Evolutionary conservation across 92 coral and sea anemone species (phyloP).

Genomic region (Palythoa grandiflora): DNA sequence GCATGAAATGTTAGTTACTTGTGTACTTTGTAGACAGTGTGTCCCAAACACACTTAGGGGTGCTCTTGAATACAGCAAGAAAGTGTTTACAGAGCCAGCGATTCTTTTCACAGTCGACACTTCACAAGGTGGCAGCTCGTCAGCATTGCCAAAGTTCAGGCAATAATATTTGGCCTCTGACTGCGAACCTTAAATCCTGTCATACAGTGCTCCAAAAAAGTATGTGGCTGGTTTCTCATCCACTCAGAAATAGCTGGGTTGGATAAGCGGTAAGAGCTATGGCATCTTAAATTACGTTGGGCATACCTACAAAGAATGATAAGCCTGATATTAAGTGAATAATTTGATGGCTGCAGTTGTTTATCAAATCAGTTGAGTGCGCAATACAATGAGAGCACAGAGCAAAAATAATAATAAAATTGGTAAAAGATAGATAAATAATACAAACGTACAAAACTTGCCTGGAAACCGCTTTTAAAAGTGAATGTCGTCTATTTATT

Average conservation of each 20-base stretch:
- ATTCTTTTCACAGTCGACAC: constrained; percentile 52
- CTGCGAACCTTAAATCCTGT: constrained; percentile 48
- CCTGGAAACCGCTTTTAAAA: too few relatives aligned
- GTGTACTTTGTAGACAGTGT: constrained; percentile 39
- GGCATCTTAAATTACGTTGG: constrained; percentile 42
- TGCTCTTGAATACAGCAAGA: constrained; percentile 45
- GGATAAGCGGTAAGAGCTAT: constrained; percentile 39
- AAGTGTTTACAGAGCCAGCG: constrained; percentile 61
- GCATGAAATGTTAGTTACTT: constrained; percentile 33
- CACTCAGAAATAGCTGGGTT: constrained; percentile 52
- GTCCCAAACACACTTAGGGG: constrained; percentile 55
- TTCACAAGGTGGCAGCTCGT: constrained; percentile 46
- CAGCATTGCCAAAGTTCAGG: constrained; percentile 42
- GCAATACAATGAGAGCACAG: neutral
- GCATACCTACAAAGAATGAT: constrained; percentile 30
- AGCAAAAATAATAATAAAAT: too few relatives aligned
- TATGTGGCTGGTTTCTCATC: constrained; percentile 49
- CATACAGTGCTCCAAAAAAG: constrained; percentile 44
- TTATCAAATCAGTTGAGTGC: neutral
- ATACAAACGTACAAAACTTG: too few relatives aligned
- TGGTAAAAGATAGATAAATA: too few relatives aligned
- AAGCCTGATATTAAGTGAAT: neutral
- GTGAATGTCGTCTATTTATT: too few relatives aligned
- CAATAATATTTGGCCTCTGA: constrained; percentile 27
- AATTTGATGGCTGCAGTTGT: neutral